Base-by-base conservation (phyloP, 1,140 invertebrate species). In the Tetragonula clypearis region DNA sequence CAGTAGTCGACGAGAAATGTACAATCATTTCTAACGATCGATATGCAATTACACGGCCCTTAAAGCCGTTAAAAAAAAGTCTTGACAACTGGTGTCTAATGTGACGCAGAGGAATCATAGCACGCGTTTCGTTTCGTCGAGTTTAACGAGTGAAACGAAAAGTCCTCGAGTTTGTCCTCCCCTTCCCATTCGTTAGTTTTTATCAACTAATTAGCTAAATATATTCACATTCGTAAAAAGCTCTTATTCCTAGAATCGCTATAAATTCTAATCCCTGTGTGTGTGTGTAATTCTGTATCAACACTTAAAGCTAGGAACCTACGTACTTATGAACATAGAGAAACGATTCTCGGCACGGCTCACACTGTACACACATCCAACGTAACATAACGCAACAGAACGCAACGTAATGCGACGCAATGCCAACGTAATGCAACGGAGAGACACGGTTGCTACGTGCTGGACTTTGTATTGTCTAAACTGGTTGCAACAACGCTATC, bases 241-340 rank as follows among this genome's bases (percentile, higher is more conserved):
- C 86, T 75, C 73, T 89, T 87, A 90, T 79, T 83, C 15, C 84
- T 85, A 89, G 3, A 17, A 79, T 82, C 77, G 80, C 82, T 88
- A 90, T 91, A 91, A 92, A 92, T 91, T 89, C 90, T 91, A 89
- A 91, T 86, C 84, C 86, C 82, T 90, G 79, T 88, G 79, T 88
- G 79, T 88, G 79, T 88, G 78, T 90, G 75, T 90, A 91, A 85
- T 90, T 91, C 85, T 91, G 71, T 92, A 90, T 90, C 76, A 91
- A 92, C 88, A 90, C 87, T 82, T 91, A 90, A 88, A 76, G 79
- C 84, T 82, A 91, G 85, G 74, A 74, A 87, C 85, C 78, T 89
- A 91, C 56, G 72, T 87, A 79, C 86, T 30, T 86, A 86, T 77
- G 35, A 83, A 79, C 82, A 85, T 87, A 84, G 82, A 82, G 75